Conservation (phyloP, 2,113 vertebrate species). For the Varanus salvator region DNA sequence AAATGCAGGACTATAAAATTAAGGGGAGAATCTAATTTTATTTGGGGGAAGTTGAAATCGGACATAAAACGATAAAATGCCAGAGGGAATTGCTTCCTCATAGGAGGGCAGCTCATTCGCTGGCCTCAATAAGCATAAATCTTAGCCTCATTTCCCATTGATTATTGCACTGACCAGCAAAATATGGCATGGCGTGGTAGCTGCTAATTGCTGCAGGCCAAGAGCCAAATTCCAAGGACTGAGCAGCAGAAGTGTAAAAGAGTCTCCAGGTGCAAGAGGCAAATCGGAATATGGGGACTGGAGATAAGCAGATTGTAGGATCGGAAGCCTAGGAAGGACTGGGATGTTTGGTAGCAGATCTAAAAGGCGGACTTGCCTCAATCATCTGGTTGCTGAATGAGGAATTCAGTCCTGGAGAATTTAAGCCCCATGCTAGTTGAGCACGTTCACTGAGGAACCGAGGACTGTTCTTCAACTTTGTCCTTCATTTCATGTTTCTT, state of each 20-base stretch:
- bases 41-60: slow-evolving; percentile 53
- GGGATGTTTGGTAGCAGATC: not conserved
- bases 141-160: not conserved
- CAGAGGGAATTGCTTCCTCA: not conserved
- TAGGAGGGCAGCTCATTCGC: not conserved
- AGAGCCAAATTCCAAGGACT: not conserved
- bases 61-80: slow-evolving; percentile 26
- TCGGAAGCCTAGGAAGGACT: too few relatives aligned
- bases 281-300: not conserved
- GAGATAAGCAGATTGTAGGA: not conserved
- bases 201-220: not conserved
- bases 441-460: not conserved
- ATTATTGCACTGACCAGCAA: not conserved
- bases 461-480: not conserved
- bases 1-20: slow-evolving; percentile 30
- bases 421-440: not conserved
- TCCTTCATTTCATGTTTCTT: too few relatives aligned
- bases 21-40: slow-evolving; percentile 59
- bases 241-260: not conserved
- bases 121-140: not conserved
- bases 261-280: not conserved
- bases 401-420: not conserved
- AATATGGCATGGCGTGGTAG: not conserved
- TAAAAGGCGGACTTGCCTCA: not conserved
- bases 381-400: not conserved